These are phyloP conservation scores for Urocynchramus pylzowi DNA, from an alignment of 2,113 vertebrate species.

Conservation along the genomic window DNA sequence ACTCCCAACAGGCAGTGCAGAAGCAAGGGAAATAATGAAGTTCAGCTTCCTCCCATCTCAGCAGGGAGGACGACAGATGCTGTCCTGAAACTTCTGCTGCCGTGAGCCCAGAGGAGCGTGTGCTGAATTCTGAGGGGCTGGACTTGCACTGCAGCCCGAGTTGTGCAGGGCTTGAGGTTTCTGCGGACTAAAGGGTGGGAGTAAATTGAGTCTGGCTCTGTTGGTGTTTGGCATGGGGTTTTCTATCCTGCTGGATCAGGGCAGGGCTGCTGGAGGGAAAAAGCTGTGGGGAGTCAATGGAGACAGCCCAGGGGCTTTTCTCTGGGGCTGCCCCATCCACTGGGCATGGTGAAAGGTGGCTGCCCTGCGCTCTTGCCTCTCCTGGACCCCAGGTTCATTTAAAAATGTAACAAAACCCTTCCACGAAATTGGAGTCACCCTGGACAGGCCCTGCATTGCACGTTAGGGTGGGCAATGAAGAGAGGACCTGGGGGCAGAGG, in stretches of 20 bases:
- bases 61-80: neutral
- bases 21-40: neutral
- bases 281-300: neutral
- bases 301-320: neutral
- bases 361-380: neutral
- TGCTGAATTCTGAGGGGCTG: neutral
- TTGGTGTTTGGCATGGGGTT: neutral
- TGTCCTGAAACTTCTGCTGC: neutral
- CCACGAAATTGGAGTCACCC: neutral
- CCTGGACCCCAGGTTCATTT: rapidly evolving
- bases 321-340: neutral
- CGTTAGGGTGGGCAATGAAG: rapidly evolving
- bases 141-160: rapidly evolving
- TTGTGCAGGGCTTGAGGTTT: neutral
- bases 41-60: neutral
- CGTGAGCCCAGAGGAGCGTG: rapidly evolving
- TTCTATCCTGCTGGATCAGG: neutral
- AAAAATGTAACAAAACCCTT: neutral
- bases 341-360: neutral
- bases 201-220: neutral
- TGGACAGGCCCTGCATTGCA: neutral
- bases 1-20: neutral
- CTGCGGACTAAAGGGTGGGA: neutral
- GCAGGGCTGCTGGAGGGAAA: neutral
- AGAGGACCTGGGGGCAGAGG: neutral